A percentile compares a stretch with the other conserved stretches of the same genome.
Conservation (phyloP, 2,797 vertebrate species). For the Channallabes apus region DNA sequence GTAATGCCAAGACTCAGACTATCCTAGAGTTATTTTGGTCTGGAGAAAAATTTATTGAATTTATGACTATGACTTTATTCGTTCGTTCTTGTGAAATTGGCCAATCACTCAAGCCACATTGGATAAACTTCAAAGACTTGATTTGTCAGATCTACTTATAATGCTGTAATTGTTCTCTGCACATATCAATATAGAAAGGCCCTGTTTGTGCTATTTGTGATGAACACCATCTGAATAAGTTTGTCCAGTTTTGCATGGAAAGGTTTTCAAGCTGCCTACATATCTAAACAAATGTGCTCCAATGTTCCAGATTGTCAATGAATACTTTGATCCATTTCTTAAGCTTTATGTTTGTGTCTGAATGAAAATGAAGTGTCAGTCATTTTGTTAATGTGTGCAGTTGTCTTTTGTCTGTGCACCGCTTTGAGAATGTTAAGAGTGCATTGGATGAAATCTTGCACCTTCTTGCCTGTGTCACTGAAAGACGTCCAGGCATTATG, state of each 20-base stretch:
- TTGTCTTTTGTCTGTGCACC: conserved; percentile 40
- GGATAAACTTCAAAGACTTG: neutral
- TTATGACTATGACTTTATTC: neutral
- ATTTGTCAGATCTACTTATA: conserved; percentile 13
- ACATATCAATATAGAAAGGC: neutral
- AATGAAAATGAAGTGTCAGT: conserved; percentile 6
- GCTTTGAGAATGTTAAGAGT: conserved; percentile 30
- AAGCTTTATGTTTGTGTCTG: conserved; percentile 10
- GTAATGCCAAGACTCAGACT: conserved; percentile 5
- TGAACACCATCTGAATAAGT: conserved; percentile 8
- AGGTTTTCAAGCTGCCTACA: conserved; percentile 20
- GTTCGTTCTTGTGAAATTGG: neutral
- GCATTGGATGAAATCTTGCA: conserved; percentile 26
- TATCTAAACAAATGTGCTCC: conserved; percentile 10
- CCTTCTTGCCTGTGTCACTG: conserved; percentile 25
- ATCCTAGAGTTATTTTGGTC: neutral
- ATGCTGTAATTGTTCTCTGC: conserved; percentile 5
- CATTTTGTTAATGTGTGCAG: conserved; percentile 1
- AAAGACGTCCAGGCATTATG: conserved; percentile 23
- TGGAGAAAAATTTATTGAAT: conserved; percentile 11
- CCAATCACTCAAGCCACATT: conserved; percentile 11
- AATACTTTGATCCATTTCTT: conserved; percentile 13
- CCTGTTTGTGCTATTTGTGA: conserved; percentile 17
- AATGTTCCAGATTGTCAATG: neutral
- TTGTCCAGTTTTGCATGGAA: conserved; percentile 28